Evolutionary conservation across 2,797 vertebrate genomes (phyloP), one percentile per base, ranked within the genome.

Genomic region (Xyrichtys novacula): DNA sequence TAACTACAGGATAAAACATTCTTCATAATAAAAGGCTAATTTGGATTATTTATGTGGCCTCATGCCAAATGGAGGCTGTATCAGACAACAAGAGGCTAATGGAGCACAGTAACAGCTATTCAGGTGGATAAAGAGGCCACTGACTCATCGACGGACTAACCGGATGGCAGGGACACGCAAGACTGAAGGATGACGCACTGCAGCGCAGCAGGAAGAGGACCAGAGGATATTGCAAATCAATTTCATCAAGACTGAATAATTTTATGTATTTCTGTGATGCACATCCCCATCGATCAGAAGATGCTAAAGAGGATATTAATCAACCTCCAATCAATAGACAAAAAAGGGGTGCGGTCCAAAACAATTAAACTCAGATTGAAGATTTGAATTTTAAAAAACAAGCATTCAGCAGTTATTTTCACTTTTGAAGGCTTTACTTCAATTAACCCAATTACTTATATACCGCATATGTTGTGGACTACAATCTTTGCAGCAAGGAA

Each of bases 111-210:
- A 32, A 60, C 56, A 43, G 52, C 57, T 39, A 54, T 3, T 46
- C 23, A 62, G 65, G 54, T 52, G 54, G 62, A 64, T 57, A 48
- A 43, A 52, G 58, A 47, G 16, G 36, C 28, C 0, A 55, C 75
- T 52, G 87, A 88, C 56, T 88, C 89, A 88, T 80, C 55, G 62
- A 31, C 54, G 38, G 36, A 46, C 60, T 11, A 14, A 40, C 32
- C 44, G 56, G 23, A 47, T 26, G 54, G 81, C 49, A 79, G 78
- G 43, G 61, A 29, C 53, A 87, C 68, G 78, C 70, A 68, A 54
- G 48, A 76, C 72, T 48, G 36, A 5, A 4, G 4, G 2, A 60
- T 55, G 61, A 55, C 16, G 50, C 40, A 39, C 36, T 22, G 39
- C 49, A 29, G 60, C 32, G 38, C 49, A 42, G 63, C 50, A 25